These are phyloP conservation scores for Danio kyathit DNA, from an alignment of 2,797 vertebrate species.

Conservation along the genomic window DNA sequence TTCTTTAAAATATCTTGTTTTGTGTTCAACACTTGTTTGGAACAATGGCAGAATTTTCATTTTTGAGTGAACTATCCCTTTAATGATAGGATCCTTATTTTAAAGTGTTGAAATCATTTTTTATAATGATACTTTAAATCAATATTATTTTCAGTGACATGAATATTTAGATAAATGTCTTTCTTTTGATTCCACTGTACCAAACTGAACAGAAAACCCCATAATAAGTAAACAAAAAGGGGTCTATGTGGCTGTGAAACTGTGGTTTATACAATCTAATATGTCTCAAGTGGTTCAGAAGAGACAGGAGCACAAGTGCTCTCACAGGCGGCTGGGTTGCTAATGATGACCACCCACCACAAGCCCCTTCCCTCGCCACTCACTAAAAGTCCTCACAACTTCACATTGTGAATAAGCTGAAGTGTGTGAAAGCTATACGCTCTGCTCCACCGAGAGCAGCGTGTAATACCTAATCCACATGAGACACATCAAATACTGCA, in stretches of 20 bases:
- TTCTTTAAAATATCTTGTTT: no score
- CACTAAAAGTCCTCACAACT: conserved; percentile 46
- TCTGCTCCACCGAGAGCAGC: conserved; percentile 60
- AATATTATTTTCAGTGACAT: background rate
- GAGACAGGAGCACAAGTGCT: conserved; percentile 75
- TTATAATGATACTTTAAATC: background rate
- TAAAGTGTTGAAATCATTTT: no score
- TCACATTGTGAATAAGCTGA: conserved; percentile 74
- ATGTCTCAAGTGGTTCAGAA: conserved; percentile 82
- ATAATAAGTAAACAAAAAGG: conserved; percentile 31
- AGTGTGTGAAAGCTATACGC: conserved; percentile 68
- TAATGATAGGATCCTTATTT: no score
- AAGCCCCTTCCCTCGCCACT: conserved; percentile 65
- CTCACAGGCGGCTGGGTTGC: conserved; percentile 74
- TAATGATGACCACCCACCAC: conserved; percentile 87
- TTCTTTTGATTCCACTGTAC: background rate
- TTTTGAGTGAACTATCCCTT: no score
- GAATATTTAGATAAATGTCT: background rate
- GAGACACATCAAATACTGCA: conserved; percentile 10
- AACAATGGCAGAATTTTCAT: no score
- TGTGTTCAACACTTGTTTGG: no score
- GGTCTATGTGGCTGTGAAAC: conserved; percentile 63
- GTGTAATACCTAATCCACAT: conserved; percentile 28
- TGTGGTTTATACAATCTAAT: conserved; percentile 80
- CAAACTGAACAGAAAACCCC: background rate